Evolutionary conservation across 2,888 invertebrate genomes (phyloP).

Genomic region (Drosophila leonis): DNA sequence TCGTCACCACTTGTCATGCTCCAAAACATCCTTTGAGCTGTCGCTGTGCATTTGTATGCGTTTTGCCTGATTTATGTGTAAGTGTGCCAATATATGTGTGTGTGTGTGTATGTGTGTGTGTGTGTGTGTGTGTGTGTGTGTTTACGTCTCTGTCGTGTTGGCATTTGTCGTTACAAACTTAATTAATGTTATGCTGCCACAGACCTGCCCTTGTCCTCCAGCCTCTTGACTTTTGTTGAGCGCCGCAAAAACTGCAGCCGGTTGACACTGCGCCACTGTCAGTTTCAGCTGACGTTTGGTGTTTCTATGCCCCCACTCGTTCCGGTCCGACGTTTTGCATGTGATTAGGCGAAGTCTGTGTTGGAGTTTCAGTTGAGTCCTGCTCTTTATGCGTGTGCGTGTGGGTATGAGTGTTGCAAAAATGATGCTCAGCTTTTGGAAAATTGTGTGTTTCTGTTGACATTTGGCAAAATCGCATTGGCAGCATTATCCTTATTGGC

Average conservation of each 20-base stretch:
- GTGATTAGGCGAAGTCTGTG: slow-evolving; percentile 55
- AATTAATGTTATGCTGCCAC: slow-evolving; percentile 77
- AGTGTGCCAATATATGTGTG: slow-evolving; percentile 20
- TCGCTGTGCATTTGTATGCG: slow-evolving; percentile 65
- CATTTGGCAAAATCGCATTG: slow-evolving; percentile 57
- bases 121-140: slow-evolving; percentile 51
- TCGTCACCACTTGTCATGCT: slow-evolving; percentile 53
- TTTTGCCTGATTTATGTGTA: slow-evolving; percentile 63
- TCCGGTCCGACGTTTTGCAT: slow-evolving; percentile 48
- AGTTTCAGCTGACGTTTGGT: slow-evolving; percentile 81
- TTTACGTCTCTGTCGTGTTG: slow-evolving; percentile 72
- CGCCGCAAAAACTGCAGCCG: slow-evolving; percentile 73
- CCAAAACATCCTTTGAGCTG: slow-evolving; percentile 67
- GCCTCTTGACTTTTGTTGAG: slow-evolving; percentile 79
- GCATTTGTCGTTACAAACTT: slow-evolving; percentile 75
- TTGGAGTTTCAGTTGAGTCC: slow-evolving; percentile 34
- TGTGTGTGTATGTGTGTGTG: slow-evolving; percentile 20
- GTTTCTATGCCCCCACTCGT: slow-evolving; percentile 39
- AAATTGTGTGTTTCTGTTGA: slow-evolving; percentile 42
- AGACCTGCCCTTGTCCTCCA: slow-evolving; percentile 57
- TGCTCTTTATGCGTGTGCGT: slow-evolving; percentile 10
- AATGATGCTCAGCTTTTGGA: slow-evolving; percentile 44
- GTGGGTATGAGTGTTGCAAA: slow-evolving; percentile 26
- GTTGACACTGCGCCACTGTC: slow-evolving; percentile 67
- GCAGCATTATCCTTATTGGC: slow-evolving; percentile 65